Base-by-base conservation (phyloP, 2,888 invertebrate genomes). In the Idaea aversata region DNA sequence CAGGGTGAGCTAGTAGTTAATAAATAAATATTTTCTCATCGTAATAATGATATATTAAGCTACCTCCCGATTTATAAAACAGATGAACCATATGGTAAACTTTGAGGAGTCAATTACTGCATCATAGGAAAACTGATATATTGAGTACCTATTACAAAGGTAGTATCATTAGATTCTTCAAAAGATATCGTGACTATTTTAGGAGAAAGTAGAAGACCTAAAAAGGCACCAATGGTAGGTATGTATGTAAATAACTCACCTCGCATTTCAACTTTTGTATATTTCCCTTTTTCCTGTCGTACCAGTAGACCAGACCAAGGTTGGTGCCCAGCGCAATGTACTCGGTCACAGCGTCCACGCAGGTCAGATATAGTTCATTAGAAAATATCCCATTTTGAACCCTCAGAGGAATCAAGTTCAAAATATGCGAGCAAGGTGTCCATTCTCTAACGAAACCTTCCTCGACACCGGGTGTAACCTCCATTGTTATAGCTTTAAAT, bases 311-410 rank as follows among this genome's bases (percentile, higher is more conserved):
- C 65, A 97, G 90, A 3, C 98, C 98, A 16, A 96, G 95, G 88
- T 97, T 97, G 2, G 97, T 97, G 2, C 98, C 98, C 65, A 98
- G 85, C 0, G 96, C 97, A 71, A 98, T 94, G 84, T 96, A 98
- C 76, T 97, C 96, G 16, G 95, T 94, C 59, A 97, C 94, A n/a
- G 95, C 96, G 90, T 97, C 97, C 59, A 98, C 93, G 81, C 97
- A 97, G 0, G 97, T 98, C 67, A 97, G 92, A 83, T 91, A 93
- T 60, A 98, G 89, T 83, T 97, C 96, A 79, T 94, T 95, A 15
- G 95, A 95, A 85, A 97, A 97, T 74, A 97, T 86, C 5, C 97
- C 97, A 78, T 93, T 95, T 83, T 96, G 95, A 66, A 95, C 94
- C 78, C 95, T 95, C 63, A 95, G 90, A 34, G 98, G 97, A 76